Conservation (phyloP, 2,888 invertebrate genomes). For the Darwinula stevensoni region DNA sequence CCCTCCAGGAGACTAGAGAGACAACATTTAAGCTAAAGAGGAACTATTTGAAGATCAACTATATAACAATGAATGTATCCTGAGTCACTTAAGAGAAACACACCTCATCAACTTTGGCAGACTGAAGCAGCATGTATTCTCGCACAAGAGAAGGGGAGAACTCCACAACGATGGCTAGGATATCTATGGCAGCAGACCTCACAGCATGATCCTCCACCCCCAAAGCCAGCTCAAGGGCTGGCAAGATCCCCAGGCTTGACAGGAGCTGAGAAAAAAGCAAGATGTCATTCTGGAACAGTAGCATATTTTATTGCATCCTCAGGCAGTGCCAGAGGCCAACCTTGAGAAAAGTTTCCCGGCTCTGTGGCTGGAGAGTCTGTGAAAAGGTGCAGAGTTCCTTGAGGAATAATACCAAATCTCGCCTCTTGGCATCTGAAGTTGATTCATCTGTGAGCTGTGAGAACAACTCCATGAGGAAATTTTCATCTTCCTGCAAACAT, state of each 20-base stretch:
- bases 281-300: slow-evolving; percentile 1
- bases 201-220: slow-evolving; percentile 48
- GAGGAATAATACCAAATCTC: slow-evolving; percentile 83
- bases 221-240: slow-evolving; percentile 64
- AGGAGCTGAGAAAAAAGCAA: slow-evolving; percentile 25
- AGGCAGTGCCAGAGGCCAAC: no score
- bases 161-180: slow-evolving; percentile 90
- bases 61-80: not conserved
- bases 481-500: slow-evolving; percentile 59
- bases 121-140: slow-evolving; percentile 83
- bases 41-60: slow-evolving; percentile 1
- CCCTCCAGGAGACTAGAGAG: no score
- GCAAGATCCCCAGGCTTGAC: slow-evolving; percentile 55
- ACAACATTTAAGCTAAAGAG: not conserved
- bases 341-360: slow-evolving; percentile 91
- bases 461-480: slow-evolving; percentile 80
- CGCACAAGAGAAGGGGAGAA: slow-evolving; percentile 89
- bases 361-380: slow-evolving; percentile 86
- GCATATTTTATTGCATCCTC: no score
- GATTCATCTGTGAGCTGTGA: slow-evolving; percentile 64
- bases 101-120: slow-evolving; percentile 61
- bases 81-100: no score
- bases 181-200: slow-evolving; percentile 58
- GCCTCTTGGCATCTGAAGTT: slow-evolving; percentile 49
- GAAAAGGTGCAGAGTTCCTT: slow-evolving; percentile 99